Evolutionary conservation across 2,797 vertebrate species (phyloP), one percentile per base, ranked within the genome.

Genomic region (Otolemur crassicaudatus): DNA sequence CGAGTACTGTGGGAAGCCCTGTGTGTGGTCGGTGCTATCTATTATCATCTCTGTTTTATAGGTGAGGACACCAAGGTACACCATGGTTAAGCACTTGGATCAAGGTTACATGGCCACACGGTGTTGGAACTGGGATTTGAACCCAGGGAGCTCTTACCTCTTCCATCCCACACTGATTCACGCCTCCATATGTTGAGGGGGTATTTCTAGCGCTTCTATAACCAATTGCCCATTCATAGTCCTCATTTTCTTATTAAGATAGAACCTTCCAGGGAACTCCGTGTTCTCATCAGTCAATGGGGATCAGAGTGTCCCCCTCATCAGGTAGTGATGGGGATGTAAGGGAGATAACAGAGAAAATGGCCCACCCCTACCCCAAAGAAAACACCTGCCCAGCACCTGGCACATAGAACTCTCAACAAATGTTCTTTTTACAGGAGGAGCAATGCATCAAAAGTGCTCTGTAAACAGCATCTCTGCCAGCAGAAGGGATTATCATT

Each of bases 1-100:
- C 3, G 69, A 76, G 12, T 27, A 31, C 53, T 9, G 7, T 1
- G 5, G 3, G 34, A 53, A 70, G 49, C 16, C 75, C 53, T 46
- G 0, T 0, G 7, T 1, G 0, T 3, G 12, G 27, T 25, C 49
- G 12, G 4, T 20, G 0, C 16, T 16, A 13, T 14, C 49, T 3
- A 4, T 49, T 23, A 23, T 19, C 1, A 25, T 3, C 17, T 58
- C 34, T 27, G 8, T 72, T 60, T 56, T 46, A 77, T 8, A 81
- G 72, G 25, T 3, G 49, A 63, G 37, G 67, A 91, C 61, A 61
- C 20, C 0, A 4, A 58, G 87, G 61, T 16, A 37, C 19, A 19
- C 43, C 37, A n/a, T 23, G 37, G 69, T 65, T 46, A 46, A 67
- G n/a, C 10, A 13, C 25, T 11, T 19, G 37, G 43, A n/a, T 34